Percentiles rank a stretch among this genome's conserved stretches.
These are phyloP conservation scores for Syndactyla subalaris DNA, from an alignment of 2,797 vertebrate species.

Conservation along the genomic window DNA sequence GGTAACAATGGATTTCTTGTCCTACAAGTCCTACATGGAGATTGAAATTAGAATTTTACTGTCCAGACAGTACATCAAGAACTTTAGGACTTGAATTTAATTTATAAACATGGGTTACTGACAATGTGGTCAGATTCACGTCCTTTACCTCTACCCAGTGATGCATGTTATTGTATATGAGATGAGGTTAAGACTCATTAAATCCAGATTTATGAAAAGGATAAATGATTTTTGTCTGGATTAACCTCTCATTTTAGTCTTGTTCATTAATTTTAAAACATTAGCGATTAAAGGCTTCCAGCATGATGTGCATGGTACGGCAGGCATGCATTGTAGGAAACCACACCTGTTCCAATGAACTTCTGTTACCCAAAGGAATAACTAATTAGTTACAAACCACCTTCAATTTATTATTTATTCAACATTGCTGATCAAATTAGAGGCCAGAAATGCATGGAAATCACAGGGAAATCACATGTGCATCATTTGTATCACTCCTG, in stretches of 20 bases:
- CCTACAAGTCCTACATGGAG: background rate
- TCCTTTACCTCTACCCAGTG: background rate
- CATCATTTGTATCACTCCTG: background rate
- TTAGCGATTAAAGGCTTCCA: constrained; percentile 9
- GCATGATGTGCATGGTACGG: background rate
- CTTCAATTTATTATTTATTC: constrained; percentile 11
- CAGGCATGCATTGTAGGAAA: background rate
- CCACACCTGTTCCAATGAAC: background rate
- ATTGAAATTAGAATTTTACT: background rate
- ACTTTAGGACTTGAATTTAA: background rate
- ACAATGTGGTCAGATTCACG: background rate
- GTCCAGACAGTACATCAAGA: background rate
- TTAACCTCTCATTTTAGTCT: background rate
- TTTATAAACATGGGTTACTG: background rate
- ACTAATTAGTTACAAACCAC: background rate
- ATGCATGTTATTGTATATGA: background rate
- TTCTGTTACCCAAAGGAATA: background rate
- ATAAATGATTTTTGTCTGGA: background rate
- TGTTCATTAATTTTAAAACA: background rate
- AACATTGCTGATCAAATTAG: background rate
- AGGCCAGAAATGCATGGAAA: background rate
- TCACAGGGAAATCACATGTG: background rate
- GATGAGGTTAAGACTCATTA: background rate
- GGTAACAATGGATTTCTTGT: background rate
- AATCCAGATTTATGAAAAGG: background rate